phyloP scores from a whole-genome alignment of 2,888 invertebrate genomes.

The Pegoplata infirma region DNA sequence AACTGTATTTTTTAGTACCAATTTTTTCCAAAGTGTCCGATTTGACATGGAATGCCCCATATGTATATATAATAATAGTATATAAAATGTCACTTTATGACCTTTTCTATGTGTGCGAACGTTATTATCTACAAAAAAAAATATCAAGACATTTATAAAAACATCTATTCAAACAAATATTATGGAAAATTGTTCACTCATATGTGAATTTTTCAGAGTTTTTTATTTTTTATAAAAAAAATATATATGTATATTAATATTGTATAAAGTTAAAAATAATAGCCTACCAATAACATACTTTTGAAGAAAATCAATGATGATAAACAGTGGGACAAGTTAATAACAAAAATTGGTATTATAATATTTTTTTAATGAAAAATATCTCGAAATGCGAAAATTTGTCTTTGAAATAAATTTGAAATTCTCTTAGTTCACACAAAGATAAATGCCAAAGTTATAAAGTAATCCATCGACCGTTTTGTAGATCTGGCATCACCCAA shows the following conservation, averaged over 20 bases:
- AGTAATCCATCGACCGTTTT: too few relatives aligned
- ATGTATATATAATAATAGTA: too few relatives aligned
- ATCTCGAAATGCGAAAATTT: too few relatives aligned
- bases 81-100: conserved; percentile 17
- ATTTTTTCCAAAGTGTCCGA: too few relatives aligned
- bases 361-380: too few relatives aligned
- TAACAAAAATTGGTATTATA: too few relatives aligned
- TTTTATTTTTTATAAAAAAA: conserved; percentile 13
- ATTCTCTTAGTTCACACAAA: too few relatives aligned
- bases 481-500: too few relatives aligned
- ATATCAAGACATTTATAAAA: conserved; percentile 39
- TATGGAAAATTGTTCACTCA: conserved; percentile 42
- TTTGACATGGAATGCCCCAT: too few relatives aligned
- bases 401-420: too few relatives aligned
- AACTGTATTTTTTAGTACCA: too few relatives aligned
- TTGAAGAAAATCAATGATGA: conserved; percentile 27
- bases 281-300: neutral
- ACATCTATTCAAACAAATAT: conserved; percentile 30
- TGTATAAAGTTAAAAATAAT: conserved; percentile 11
- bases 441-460: too few relatives aligned
- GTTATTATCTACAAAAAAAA: conserved; percentile 15
- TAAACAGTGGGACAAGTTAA: neutral
- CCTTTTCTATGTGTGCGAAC: neutral
- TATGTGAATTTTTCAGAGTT: neutral
- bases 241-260: neutral